Base-by-base conservation (phyloP, 2,888 invertebrate species). In the Ptychoptera albimana region DNA sequence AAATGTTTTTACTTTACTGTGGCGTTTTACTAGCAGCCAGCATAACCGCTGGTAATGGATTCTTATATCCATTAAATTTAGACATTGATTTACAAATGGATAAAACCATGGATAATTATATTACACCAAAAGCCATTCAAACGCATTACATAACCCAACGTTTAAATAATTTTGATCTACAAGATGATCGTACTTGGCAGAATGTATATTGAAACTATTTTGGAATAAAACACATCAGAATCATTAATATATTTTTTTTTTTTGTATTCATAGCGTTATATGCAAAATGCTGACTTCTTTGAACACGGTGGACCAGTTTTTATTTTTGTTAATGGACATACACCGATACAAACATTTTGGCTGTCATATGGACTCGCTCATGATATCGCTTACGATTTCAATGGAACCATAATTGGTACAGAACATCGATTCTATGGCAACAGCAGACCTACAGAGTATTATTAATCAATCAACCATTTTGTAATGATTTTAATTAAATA, bases 391-490 rank as follows among this genome's bases (percentile, higher is more conserved):
- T 46, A 54, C 32, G 48, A 55, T 8, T 62, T 73, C 46, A 59
- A 63, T 2, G 82, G 77, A 0, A 69, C 71, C 2, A 63, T 79
- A 51, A 76, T 80, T 56, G 75, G 75, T 51, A 72, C 82, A 1
- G 84, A 85, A 57, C 84, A 85, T 56, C 68, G 85, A 50, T 85
- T 72, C 58, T 84, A 84, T 55, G 84, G 84, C 3, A 56, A 68
- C 35, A 81, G 78, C 47, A 69, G 69, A 49, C 83, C 82, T 1
- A 74, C 73, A 23, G 50, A 51, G 81, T 82, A 29, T 12, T 13
- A 14, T 34, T 13, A 34, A 6, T 31, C 12, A 15, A 13, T 12
- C 3, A 23, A 23, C 7, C 7, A 23, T 23, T 23, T 23, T 23
- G 7, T 23, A 5, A 23, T 23, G 3, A 30, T 14, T 43, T 13